These are phyloP conservation scores for Bellardia bayeri DNA, from an alignment of 2,888 invertebrate species.

Conservation along the genomic window DNA sequence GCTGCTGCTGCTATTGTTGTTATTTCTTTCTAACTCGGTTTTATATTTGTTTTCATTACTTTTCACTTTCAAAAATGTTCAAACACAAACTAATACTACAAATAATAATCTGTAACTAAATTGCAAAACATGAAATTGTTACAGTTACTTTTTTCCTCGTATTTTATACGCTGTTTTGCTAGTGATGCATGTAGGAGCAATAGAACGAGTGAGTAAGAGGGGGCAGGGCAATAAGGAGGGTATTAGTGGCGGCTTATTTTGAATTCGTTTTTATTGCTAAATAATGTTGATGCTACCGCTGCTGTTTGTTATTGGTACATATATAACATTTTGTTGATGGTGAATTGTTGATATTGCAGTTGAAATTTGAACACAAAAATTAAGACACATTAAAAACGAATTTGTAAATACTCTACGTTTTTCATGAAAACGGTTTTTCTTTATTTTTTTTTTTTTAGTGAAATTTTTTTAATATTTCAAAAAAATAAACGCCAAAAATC, in stretches of 20 bases:
- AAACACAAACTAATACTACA: slow-evolving; percentile 16
- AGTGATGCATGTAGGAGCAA: not conserved
- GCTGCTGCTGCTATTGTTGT: not conserved
- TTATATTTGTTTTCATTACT: slow-evolving; percentile 43
- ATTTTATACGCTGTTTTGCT: not conserved
- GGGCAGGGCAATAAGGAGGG: not conserved
- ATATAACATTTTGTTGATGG: slow-evolving; percentile 2
- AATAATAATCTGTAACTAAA: slow-evolving; percentile 53
- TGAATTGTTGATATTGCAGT: slow-evolving; percentile 15
- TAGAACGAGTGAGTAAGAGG: not conserved
- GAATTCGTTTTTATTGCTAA: slow-evolving; percentile 21
- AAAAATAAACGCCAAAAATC: too few species aligned
- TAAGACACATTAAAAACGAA: not conserved
- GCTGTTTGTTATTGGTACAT: not conserved
- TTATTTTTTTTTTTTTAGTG: too few species aligned
- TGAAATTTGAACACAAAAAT: slow-evolving; percentile 5
- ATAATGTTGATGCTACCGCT: slow-evolving; percentile 21
- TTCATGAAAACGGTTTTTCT: too few species aligned
- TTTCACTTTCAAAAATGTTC: slow-evolving; percentile 67
- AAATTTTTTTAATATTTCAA: too few species aligned
- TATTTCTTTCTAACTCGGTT: slow-evolving; percentile 19
- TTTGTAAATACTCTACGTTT: not conserved
- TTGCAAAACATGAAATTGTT: slow-evolving; percentile 60
- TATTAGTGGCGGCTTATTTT: slow-evolving; percentile 1
- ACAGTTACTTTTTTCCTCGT: slow-evolving; percentile 36